Percentiles rank a stretch among this genome's conserved stretches.
These are phyloP conservation scores for Nematostella vectensis DNA, from an alignment of 92 coral and sea anemone genomes.

Conservation along the genomic window DNA sequence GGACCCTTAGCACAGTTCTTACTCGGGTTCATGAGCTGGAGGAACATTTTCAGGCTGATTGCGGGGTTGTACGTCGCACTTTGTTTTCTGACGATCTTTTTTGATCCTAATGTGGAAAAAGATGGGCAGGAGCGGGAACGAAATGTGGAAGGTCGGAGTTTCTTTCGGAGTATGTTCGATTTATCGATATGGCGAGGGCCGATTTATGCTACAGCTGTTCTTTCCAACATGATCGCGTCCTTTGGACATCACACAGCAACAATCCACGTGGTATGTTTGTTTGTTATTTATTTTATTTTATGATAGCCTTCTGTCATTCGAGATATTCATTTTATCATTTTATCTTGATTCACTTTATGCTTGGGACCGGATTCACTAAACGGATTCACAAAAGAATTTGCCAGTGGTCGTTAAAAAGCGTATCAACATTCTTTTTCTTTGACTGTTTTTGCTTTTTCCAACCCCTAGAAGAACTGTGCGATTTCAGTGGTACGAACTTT, in stretches of 20 bases:
- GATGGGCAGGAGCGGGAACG: neutral
- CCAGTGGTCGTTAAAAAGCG: no score
- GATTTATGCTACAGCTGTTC: conserved; percentile 10
- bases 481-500: no score
- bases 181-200: conserved; percentile 24
- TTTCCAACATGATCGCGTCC: conserved; percentile 20
- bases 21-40: conserved; percentile 9
- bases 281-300: no score
- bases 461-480: no score
- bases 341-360: no score
- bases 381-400: no score
- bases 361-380: no score
- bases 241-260: conserved; percentile 15
- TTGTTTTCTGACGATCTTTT: conserved; percentile 10
- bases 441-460: no score
- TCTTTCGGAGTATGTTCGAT: conserved; percentile 10
- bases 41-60: conserved; percentile 17
- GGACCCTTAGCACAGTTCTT: conserved; percentile 10
- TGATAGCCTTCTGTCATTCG: no score
- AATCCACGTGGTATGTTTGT: conserved; percentile 14
- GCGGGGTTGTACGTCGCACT: conserved; percentile 10
- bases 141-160: neutral
- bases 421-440: no score
- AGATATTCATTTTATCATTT: neutral
- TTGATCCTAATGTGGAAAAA: conserved; percentile 13